These are phyloP conservation scores for Aplysina aerophoba DNA, from an alignment of 37 sponge, comb jelly and placozoan species.

Conservation along the genomic window DNA sequence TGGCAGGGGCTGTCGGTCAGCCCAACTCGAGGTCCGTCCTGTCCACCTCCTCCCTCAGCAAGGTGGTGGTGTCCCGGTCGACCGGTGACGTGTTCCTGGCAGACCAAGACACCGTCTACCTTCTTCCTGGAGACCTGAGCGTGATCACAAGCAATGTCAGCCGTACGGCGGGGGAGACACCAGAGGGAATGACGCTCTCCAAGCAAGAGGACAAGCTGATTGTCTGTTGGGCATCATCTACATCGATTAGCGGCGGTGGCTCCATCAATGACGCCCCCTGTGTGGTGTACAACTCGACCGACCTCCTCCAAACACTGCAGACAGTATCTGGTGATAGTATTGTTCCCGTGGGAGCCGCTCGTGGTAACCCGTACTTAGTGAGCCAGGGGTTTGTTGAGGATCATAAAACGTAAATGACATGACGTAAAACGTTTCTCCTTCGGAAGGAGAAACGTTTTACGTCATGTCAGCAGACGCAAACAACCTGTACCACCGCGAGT, in stretches of 20 bases:
- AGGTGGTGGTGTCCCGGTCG: not conserved
- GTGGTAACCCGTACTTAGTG: slow-evolving; percentile 12
- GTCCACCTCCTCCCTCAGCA: slow-evolving; percentile 13
- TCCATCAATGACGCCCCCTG: not conserved
- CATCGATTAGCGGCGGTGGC: not conserved
- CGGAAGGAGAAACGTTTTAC: slow-evolving; percentile 30
- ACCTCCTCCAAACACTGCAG: slow-evolving; percentile 1
- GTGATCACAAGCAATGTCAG: not conserved
- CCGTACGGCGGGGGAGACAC: slow-evolving; percentile 1
- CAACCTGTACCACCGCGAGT: slow-evolving; percentile 15
- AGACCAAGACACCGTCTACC: slow-evolving; percentile 27
- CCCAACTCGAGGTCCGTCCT: not conserved
- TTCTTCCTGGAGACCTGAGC: slow-evolving; percentile 9
- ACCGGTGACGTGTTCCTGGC: slow-evolving; percentile 3
- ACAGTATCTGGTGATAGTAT: not conserved
- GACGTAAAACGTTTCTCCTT: too few relatives aligned
- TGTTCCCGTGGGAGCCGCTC: not conserved
- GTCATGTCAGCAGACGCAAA: not conserved
- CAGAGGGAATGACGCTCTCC: slow-evolving; percentile 18
- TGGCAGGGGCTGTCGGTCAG: not conserved
- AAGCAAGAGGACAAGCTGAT: not conserved
- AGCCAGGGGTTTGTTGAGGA: not conserved
- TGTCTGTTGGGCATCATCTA: slow-evolving; percentile 5
- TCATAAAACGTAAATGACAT: too few relatives aligned
- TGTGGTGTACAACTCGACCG: slow-evolving; percentile 17